Evolutionary conservation across 2,888 invertebrate species (phyloP).

Genomic region (Epiblema foenella): DNA sequence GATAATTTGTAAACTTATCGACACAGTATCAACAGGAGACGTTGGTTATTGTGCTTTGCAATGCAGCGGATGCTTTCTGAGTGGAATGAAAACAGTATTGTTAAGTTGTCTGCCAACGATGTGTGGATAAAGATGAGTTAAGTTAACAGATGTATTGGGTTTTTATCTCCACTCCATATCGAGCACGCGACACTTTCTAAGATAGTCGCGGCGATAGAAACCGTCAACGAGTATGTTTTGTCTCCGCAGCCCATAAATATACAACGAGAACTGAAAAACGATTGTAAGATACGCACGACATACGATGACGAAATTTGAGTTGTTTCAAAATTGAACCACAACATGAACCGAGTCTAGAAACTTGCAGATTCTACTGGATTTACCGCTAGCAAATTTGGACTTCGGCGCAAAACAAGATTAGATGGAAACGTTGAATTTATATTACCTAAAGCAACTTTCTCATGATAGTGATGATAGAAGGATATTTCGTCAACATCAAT

Average conservation of each 20-base stretch:
- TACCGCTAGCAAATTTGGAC: background rate
- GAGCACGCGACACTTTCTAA: constrained; percentile 50
- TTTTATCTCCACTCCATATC: constrained; percentile 45
- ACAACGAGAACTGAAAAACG: constrained; percentile 13
- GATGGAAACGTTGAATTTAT: background rate
- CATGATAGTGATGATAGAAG: background rate
- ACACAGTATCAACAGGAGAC: background rate
- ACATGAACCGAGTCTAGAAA: constrained; percentile 11
- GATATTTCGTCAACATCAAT: background rate
- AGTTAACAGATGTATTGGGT: constrained; percentile 26
- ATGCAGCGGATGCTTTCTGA: background rate
- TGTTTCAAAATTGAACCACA: constrained; percentile 31
- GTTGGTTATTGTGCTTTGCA: background rate
- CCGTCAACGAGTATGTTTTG: constrained; percentile 48
- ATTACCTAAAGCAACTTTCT: background rate
- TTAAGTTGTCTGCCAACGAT: constrained; percentile 12
- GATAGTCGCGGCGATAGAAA: constrained; percentile 49
- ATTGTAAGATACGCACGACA: constrained; percentile 19
- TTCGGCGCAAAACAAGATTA: background rate
- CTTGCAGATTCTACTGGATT: background rate
- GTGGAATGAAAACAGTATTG: background rate
- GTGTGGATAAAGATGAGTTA: constrained; percentile 25
- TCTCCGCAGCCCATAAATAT: constrained; percentile 26
- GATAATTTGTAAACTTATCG: background rate
- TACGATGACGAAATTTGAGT: constrained; percentile 27